phyloP scores from a whole-genome alignment of 2,113 vertebrate species.

The Mormoops blainvillei region DNA sequence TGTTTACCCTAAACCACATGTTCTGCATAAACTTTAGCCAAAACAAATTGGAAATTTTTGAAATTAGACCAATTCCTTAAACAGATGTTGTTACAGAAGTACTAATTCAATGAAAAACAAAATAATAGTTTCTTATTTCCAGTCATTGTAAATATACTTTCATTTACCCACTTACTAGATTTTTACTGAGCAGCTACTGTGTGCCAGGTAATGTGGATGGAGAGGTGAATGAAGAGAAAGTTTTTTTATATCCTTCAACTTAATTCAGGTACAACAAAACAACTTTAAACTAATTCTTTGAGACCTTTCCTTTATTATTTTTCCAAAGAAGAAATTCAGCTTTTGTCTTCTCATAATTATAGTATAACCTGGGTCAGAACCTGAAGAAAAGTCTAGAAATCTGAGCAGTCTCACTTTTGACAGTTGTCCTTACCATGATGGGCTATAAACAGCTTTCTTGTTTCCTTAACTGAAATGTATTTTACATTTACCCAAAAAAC shows the following conservation, averaged over 20 bases:
- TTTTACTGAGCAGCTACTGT: not conserved
- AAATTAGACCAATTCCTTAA: not conserved
- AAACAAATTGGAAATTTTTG: not conserved
- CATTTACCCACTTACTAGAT: not conserved
- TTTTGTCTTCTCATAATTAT: not conserved
- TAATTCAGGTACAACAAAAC: not conserved
- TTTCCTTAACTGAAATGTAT: not conserved
- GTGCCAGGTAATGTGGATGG: not conserved
- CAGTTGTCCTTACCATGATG: not conserved
- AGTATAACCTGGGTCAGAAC: not conserved
- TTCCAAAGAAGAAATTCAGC: not conserved
- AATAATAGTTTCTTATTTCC: not conserved
- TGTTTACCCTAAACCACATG: not conserved
- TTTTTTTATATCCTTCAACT: not conserved
- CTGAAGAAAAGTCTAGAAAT: not conserved
- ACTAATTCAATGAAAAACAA: not conserved
- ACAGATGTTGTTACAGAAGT: not conserved
- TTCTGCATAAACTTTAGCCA: not conserved
- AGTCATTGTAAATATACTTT: not conserved
- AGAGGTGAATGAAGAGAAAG: not conserved
- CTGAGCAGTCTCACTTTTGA: not conserved
- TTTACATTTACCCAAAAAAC: not conserved
- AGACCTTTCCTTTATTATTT: slow-evolving; percentile 28
- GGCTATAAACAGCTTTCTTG: not conserved
- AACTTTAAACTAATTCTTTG: not conserved